phyloP scores from a whole-genome alignment of 2,113 vertebrate genomes.

The Tinamus guttatus region DNA sequence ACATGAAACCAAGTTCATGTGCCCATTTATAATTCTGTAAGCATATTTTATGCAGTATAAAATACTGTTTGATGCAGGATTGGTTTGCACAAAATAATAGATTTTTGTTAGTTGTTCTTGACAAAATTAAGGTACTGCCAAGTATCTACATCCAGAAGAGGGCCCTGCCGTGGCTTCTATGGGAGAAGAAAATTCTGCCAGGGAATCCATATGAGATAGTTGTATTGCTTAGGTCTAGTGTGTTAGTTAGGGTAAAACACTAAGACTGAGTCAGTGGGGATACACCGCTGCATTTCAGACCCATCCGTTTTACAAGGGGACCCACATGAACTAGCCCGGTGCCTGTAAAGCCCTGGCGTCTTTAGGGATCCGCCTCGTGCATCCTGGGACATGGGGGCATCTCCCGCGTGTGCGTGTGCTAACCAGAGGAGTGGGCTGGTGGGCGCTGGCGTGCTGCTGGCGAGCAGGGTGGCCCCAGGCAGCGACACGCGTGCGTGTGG shows the following conservation, averaged over 20 bases:
- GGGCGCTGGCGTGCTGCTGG: background rate
- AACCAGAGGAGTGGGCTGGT: background rate
- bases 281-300: background rate
- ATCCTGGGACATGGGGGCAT: background rate
- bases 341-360: background rate
- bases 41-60: background rate
- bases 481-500: background rate
- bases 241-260: background rate
- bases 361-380: background rate
- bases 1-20: background rate
- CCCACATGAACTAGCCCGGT: background rate
- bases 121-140: background rate
- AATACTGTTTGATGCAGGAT: background rate
- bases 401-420: background rate
- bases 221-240: background rate
- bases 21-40: background rate
- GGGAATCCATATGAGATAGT: background rate
- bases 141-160: background rate
- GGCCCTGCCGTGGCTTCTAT: background rate
- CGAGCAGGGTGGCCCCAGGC: background rate
- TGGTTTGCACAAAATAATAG: background rate
- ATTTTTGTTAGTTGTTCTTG: background rate
- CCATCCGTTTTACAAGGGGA: accelerated
- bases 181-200: background rate
- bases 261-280: background rate